These are phyloP conservation scores for Montipora capitata DNA, from an alignment of 92 coral and sea anemone genomes.

Conservation along the genomic window DNA sequence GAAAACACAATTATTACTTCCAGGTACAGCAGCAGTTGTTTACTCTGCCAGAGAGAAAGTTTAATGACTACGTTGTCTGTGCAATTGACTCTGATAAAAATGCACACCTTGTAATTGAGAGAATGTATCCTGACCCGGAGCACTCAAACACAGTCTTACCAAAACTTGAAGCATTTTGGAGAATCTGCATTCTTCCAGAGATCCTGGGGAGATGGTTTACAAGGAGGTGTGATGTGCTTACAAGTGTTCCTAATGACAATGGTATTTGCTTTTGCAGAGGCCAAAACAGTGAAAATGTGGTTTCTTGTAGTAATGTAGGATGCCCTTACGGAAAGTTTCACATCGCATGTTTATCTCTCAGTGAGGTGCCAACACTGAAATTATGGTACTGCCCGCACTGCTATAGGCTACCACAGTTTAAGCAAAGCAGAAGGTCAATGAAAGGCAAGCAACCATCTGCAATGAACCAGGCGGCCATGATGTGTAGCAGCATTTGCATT, in stretches of 20 bases:
- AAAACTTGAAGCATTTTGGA: constrained; percentile 65
- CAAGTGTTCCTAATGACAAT: constrained; percentile 15
- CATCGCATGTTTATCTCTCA: constrained; percentile 44
- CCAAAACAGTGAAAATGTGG: constrained; percentile 25
- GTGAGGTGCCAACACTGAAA: constrained; percentile 41
- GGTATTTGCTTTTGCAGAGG: constrained; percentile 71
- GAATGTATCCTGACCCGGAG: no score
- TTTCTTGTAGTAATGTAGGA: constrained; percentile 41
- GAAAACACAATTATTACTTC: constrained; percentile 54
- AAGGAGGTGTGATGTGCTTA: constrained; percentile 49
- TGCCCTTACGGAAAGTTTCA: constrained; percentile 55
- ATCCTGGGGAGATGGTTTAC: constrained; percentile 79
- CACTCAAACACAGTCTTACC: constrained; percentile 42
- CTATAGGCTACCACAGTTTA: no score
- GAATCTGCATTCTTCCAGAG: constrained; percentile 53
- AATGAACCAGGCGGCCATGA: no score
- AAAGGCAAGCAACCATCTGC: no score
- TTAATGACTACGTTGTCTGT: constrained; percentile 63
- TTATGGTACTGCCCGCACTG: no score
- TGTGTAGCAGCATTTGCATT: no score
- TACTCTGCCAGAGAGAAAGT: constrained; percentile 7
- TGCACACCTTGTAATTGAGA: no score
- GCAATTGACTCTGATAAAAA: no score
- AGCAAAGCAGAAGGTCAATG: no score
- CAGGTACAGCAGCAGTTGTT: constrained; percentile 76